These are phyloP conservation scores for Patiria pectinifera DNA, from an alignment of 53 echinoderm and acorn worm genomes.

Conservation along the genomic window DNA sequence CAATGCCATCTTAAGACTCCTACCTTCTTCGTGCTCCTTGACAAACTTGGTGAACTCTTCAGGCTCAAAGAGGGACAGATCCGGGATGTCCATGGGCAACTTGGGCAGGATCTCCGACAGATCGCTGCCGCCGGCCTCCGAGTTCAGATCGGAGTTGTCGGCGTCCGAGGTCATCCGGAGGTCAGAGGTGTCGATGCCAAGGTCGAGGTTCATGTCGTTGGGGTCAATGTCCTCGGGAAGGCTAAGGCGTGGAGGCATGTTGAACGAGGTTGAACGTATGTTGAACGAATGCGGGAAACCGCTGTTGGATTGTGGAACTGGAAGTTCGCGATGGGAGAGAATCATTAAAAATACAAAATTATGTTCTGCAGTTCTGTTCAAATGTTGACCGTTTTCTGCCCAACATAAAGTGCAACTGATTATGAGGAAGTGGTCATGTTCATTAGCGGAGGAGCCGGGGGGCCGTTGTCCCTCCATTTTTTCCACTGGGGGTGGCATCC, in stretches of 20 bases:
- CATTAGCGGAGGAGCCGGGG: no score
- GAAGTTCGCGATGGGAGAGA: background rate
- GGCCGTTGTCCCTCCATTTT: no score
- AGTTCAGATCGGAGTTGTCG: slow-evolving; percentile 75
- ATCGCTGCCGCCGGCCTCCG: slow-evolving; percentile 81
- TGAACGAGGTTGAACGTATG: slow-evolving; percentile 13
- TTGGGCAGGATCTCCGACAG: slow-evolving; percentile 85
- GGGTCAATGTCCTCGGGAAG: slow-evolving; percentile 74
- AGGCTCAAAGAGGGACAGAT: slow-evolving; percentile 44
- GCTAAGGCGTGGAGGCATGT: slow-evolving; percentile 71
- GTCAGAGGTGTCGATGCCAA: slow-evolving; percentile 74
- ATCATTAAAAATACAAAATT: background rate
- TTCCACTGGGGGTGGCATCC: no score
- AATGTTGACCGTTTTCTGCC: background rate
- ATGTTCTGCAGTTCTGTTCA: no score
- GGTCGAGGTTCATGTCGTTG: slow-evolving; percentile 72
- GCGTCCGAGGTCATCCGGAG: slow-evolving; percentile 82
- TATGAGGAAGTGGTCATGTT: no score
- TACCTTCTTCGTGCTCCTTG: slow-evolving; percentile 62
- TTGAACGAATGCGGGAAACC: slow-evolving; percentile 56
- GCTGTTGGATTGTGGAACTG: slow-evolving; percentile 57
- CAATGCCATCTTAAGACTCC: background rate
- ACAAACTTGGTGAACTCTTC: slow-evolving; percentile 63
- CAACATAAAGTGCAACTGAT: no score
- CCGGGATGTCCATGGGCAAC: slow-evolving; percentile 73